A percentile compares a stretch with the other conserved stretches of the same genome.
These are phyloP conservation scores for Idaea biselata DNA, from an alignment of 2,888 invertebrate species.

Conservation along the genomic window DNA sequence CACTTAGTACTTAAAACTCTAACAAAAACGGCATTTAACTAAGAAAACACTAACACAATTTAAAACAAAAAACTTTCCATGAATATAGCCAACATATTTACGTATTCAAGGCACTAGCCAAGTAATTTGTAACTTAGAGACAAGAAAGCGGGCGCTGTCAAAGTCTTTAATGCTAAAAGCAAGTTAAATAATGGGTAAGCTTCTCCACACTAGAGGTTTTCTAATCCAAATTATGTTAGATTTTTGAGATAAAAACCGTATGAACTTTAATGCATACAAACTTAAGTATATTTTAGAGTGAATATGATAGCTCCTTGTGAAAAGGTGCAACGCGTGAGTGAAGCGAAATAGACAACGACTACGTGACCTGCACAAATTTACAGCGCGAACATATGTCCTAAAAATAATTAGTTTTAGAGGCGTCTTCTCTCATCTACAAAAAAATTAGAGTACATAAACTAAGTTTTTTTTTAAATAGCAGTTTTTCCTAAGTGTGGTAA, in stretches of 20 bases:
- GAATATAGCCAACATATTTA: constrained; percentile 18
- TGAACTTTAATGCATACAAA: background rate
- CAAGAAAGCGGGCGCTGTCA: background rate
- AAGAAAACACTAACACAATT: background rate
- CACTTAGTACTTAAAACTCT: background rate
- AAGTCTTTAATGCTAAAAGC: constrained; percentile 1
- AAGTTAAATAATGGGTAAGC: background rate
- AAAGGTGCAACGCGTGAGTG: no score
- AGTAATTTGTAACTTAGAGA: constrained; percentile 13
- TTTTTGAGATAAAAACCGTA: background rate
- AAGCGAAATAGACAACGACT: no score
- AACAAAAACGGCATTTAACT: background rate
- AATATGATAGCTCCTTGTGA: no score
- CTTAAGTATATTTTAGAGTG: background rate
- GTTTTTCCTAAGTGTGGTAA: no score
- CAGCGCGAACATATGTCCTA: no score
- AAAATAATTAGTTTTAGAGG: no score
- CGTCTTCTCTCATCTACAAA: no score
- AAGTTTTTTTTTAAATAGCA: no score
- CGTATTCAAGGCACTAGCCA: constrained; percentile 22
- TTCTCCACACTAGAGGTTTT: background rate
- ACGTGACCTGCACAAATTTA: no score
- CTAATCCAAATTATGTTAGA: background rate
- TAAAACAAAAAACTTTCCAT: constrained; percentile 11
- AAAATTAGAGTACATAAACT: no score